phyloP scores from a whole-genome alignment of 2,113 vertebrate species.

The Chaetorhynchus papuensis region DNA sequence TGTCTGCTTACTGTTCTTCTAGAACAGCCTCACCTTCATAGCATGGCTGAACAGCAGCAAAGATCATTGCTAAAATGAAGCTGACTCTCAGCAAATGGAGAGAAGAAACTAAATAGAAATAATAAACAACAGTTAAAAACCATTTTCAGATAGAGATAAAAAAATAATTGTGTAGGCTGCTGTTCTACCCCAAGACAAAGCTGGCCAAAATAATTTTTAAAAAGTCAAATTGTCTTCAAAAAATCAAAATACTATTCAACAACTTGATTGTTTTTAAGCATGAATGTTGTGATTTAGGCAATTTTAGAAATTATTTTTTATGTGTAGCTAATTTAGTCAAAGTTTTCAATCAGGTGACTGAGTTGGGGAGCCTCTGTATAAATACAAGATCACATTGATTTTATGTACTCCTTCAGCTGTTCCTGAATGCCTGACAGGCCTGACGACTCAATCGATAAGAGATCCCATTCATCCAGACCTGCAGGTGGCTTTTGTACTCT shows the following conservation, averaged over 20 bases:
- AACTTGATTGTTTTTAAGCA: neutral
- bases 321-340: neutral
- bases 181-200: neutral
- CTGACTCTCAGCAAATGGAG: neutral
- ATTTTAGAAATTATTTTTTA: neutral
- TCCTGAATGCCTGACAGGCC: slow-evolving; percentile 12
- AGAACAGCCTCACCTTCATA: neutral
- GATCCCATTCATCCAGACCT: slow-evolving; percentile 38
- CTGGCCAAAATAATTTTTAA: neutral
- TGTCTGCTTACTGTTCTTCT: neutral
- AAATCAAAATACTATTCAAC: neutral
- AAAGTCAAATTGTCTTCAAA: neutral
- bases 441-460: slow-evolving; percentile 59
- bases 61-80: neutral
- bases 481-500: slow-evolving; percentile 37
- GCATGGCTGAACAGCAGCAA: neutral
- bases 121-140: neutral
- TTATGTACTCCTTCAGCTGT: slow-evolving; percentile 47
- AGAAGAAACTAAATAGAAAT: neutral
- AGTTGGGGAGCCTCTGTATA: neutral
- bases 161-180: neutral
- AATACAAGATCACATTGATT: slow-evolving; percentile 60
- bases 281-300: neutral
- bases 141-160: neutral
- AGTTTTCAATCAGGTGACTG: slow-evolving; percentile 19